Evolutionary conservation across 1,140 invertebrate genomes (phyloP).

Genomic region (Chymomyza costata): DNA sequence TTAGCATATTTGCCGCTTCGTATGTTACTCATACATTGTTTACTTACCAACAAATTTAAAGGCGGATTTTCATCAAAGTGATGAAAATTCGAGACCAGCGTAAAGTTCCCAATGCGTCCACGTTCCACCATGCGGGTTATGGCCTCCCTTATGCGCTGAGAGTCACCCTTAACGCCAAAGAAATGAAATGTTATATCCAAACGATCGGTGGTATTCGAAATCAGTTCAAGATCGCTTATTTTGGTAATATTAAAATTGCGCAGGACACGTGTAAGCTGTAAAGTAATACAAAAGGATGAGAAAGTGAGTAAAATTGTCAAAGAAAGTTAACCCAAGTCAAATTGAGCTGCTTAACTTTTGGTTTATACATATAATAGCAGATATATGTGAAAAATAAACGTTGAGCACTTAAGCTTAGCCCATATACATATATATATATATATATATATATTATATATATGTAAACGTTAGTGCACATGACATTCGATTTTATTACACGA

Average conservation of each 20-base stretch:
- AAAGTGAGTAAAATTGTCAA: too few species aligned
- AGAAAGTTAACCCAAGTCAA: too few species aligned
- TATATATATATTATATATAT: slow-evolving; percentile 3
- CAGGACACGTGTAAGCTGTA: slow-evolving; percentile 81
- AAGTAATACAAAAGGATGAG: slow-evolving; percentile 73
- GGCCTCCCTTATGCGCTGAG: slow-evolving; percentile 79
- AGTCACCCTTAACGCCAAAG: slow-evolving; percentile 79
- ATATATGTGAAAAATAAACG: slow-evolving; percentile 34
- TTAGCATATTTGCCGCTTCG: too few species aligned
- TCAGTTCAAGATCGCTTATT: slow-evolving; percentile 81
- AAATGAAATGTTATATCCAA: slow-evolving; percentile 81
- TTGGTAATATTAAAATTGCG: slow-evolving; percentile 81
- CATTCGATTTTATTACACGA: slow-evolving; percentile 31
- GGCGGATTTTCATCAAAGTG: slow-evolving; percentile 79
- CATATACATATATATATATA: background rate
- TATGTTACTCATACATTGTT: too few species aligned
- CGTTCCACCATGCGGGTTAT: slow-evolving; percentile 80
- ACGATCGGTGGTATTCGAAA: slow-evolving; percentile 79
- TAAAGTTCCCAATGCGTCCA: slow-evolving; percentile 80
- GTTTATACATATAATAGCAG: too few species aligned
- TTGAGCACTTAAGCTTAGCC: background rate
- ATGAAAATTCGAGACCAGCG: slow-evolving; percentile 79
- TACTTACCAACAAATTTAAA: slow-evolving; percentile 77
- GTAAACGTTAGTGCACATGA: background rate
- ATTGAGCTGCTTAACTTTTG: too few species aligned